Base-by-base conservation (phyloP, 2,888 invertebrate species). In the Actias luna region DNA sequence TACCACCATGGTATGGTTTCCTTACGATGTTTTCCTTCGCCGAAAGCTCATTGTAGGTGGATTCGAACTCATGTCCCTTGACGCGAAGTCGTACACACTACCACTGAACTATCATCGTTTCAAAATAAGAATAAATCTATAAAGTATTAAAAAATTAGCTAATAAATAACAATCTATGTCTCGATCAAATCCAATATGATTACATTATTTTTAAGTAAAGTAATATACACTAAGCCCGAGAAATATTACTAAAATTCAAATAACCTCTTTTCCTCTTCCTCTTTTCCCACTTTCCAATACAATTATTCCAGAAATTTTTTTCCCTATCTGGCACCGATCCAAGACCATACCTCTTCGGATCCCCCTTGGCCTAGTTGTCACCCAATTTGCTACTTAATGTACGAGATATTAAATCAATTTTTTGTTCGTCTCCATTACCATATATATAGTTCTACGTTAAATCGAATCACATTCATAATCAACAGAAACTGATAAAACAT, bases 361-460 rank as follows among this genome's bases (percentile, higher is more conserved):
- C 18, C 14, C 52, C 55, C 55, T 55, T 55, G 55, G 55, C 55
- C 55, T 55, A 55, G 55, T 55, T 55, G 55, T 8, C 29, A 29
- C 55, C 55, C 55, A 29, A 55, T 29, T 55, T n/a, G 55, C 29
- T 55, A 29, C 55, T 55, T 55, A 50, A 50, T 50, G 25, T 50
- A 50, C 46, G 25, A 50, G 46, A 50, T 25, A 50, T 50, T 50
- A 50, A 50, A 50, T 50, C 46, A 25, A 50, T 25, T 25, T 50
- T 46, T 50, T 50, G 12, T 50, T 50, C 10, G 46, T 25, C 22
- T 50, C 22, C 25, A 4, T 22, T 22, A 22, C 12, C 25, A 50
- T 12, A 25, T 25, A 22, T n/a, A n/a, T n/a, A n/a, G n/a, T n/a
- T n/a, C n/a, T n/a, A n/a, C n/a, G n/a, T n/a, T n/a, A n/a, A n/a